Evolutionary conservation across 1,140 invertebrate species (phyloP), one percentile per base, ranked within the genome.

Genomic region (Cotesia typhae): DNA sequence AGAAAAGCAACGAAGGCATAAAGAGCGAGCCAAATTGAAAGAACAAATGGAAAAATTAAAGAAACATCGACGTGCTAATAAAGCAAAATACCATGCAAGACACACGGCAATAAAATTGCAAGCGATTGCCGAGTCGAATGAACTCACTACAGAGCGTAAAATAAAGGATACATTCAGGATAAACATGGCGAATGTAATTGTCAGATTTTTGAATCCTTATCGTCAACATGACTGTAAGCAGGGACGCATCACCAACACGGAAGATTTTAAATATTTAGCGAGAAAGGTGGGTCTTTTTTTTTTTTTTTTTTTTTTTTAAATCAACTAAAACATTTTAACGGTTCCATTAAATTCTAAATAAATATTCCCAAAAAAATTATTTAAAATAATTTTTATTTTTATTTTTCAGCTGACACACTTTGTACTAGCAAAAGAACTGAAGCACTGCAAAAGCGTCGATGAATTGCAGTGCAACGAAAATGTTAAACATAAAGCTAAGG

Each of bases 221-320:
- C 88, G 95, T 68, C 94, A 93, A 81, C 88, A 91, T 4, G 93
- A 95, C 79, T 98, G 96, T 80, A 92, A 92, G 77, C 86, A 92
- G 72, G 97, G 95, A 1, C 87, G 93, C 75, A 98, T 99, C 75
- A 92, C 91, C 0, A 94, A 90, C 81, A 97, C 93, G 0, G 95
- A 97, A 61, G 96, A 99, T 85, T 99, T 98, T 85, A 98, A 98
- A 84, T 95, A 97, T 87, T 88, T 99, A 28, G 96, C 97, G 0
- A 91, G 96, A 87, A 98, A 98, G 91, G 96, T 98, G 87, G 87
- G 80, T 70, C 9, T 63, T 35, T 3, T 53, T 55, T 59, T 71
- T 17, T 17, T 17, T 17, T 17, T 17, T 17, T 17, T 14, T 14
- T 14, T 14, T 14, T 14, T 14, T 14, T 14, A 14, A 14, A 51